Evolutionary conservation across 2,888 invertebrate species (phyloP), one percentile per base, ranked within the genome.

Genomic region (Orthosia gracilis): DNA sequence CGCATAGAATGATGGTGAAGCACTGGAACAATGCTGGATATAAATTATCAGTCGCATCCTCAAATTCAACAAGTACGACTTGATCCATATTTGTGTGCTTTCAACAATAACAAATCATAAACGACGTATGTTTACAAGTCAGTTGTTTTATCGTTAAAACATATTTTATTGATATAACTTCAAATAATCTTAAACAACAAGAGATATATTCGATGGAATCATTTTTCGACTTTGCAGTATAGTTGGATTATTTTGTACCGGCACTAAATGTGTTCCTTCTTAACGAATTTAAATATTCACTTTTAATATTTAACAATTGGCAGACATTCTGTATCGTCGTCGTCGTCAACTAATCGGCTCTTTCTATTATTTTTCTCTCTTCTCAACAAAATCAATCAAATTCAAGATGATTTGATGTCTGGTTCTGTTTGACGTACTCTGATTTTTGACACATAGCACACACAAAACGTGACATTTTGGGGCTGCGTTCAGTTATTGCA

Each of bases 21-120:
- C 99, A 99, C 96, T 99, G 98, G 82, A 98, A 97, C 78, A 99
- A 94, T 15, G 99, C 99, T 77, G 99, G 98, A 95, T 99, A 99
- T 50, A 99, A 97, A 90, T 99, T 98, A 89, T 98, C 98, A 89
- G 95, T 91, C 45, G 93, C 88, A 88, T 94, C 94, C 79, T 87
- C 89, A 54, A 91, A 76, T 63, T 83, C 84, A 67, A 88, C 72
- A 69, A 86, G 77, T 57, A 52, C 82, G 59, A 76, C 79, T 86
- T 89, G 86, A 62, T 92, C 91, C 93, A 94, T 93, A 47, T 21
- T 84, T 64, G n/a, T 31, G 40, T n/a, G 11, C 21, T 47, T 78
- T 58, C 31, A 52, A 58, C 18, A 45, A 52, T 67, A 31, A 15
- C 15, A 17, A 40, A 3, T 50, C 47, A 45, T 15, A 15, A 18